Base-by-base conservation (phyloP, 92 coral and sea anemone species). In the Porites cylindrica region DNA sequence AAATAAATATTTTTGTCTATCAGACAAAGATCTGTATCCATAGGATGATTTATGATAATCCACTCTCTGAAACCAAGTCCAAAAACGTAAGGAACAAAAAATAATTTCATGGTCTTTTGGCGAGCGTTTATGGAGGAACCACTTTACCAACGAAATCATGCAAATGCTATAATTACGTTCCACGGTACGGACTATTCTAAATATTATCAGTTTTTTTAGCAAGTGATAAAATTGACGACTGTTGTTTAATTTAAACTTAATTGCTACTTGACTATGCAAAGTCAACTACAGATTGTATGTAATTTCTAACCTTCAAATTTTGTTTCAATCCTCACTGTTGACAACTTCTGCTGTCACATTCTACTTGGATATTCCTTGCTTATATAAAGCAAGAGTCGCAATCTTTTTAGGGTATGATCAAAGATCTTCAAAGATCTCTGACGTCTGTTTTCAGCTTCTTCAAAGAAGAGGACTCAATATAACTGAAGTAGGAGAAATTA, bases 231-330 rank as follows among this genome's bases (percentile, higher is more conserved):
- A n/a, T 29, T 69, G 67, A 66, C 23, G 63, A 19, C 51, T 20
- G 54, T 69, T 20, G 54, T 69, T 70, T 56, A 56, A 56, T 58
- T 13, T 17, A 4, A 8, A 69, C 53, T 19, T 10, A 53, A 23
- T 56, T 81, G 54, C 67, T 69, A 69, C 77, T 81, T 81, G 65
- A 69, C 51, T 18, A n/a, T 26, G 14, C 56, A 54, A 70, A 69
- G 43, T 81, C 12, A n/a, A 26, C 77, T 81, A 19, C 17, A 58
- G 69, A 26, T 21, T 47, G 10, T 24, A 73, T 53, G 7, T 23
- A 14, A 16, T 72, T 10, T 62, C 82, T 23, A 16, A 66, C 43
- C n/a, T 62, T 62, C n/a, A 16, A n/a, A 18, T 20, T 62, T 62
- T 62, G 21, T 62, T 12, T 8, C 51, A 20, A 73, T 51, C 23